Percentiles rank a stretch among this genome's conserved stretches.
These are phyloP conservation scores for Propithecus coquereli DNA, from an alignment of 2,113 vertebrate species.

Conservation along the genomic window DNA sequence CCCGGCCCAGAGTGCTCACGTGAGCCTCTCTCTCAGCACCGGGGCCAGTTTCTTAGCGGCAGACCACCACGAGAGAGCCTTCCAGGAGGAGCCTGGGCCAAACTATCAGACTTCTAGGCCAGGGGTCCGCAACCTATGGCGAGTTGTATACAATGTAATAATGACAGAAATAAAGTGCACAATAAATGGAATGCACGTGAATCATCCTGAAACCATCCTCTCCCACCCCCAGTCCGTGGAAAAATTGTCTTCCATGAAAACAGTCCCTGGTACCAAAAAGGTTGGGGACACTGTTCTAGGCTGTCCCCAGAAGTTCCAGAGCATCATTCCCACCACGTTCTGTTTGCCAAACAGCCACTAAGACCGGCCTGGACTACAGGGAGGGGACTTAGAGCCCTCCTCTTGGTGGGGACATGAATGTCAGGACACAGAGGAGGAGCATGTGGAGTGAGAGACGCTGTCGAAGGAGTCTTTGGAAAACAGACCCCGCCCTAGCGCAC, in stretches of 20 bases:
- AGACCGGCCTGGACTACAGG: not conserved
- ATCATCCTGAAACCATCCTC: no score
- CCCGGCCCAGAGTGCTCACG: rapidly evolving
- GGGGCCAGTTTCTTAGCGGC: not conserved
- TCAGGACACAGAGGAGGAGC: no score
- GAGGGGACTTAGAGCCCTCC: not conserved
- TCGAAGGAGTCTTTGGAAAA: not conserved
- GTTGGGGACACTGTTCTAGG: not conserved
- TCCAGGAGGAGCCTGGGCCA: not conserved
- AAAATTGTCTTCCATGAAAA: no score
- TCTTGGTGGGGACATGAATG: no score
- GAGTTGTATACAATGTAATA: no score
- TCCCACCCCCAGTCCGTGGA: no score
- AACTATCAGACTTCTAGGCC: no score
- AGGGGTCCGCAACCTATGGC: no score
- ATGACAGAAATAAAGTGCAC: no score
- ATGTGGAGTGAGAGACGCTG: rapidly evolving
- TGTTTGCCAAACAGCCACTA: not conserved
- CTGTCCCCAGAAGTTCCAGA: not conserved
- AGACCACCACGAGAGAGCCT: rapidly evolving
- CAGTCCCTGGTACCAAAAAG: no score
- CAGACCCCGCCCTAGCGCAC: rapidly evolving
- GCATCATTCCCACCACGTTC: not conserved
- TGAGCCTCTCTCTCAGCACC: rapidly evolving
- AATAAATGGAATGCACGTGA: no score